Evolutionary conservation across 92 coral and sea anemone species (phyloP), one percentile per base, ranked within the genome.

Genomic region (Galaxea fascicularis): DNA sequence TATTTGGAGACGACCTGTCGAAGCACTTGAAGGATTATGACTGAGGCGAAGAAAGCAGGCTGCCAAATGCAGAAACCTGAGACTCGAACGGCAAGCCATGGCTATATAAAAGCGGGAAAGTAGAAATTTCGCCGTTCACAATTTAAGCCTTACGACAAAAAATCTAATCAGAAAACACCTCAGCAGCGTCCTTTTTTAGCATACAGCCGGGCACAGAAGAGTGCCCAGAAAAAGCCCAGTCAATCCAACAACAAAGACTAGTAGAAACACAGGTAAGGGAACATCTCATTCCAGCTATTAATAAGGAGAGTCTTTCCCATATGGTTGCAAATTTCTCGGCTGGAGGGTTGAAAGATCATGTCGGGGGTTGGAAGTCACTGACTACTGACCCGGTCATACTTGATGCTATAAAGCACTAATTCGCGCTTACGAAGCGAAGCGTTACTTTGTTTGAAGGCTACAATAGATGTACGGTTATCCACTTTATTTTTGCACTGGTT

Each of bases 371-470:
- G 88, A 75, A 75, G 46, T 45, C 84, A 75, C 22, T 82, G 58
- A 88, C 88, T 74, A 88, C 77, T 88, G 88, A 88, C 64, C 77
- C 91, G 13, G 60, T 49, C 65, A 68, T 88, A 5, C 60, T 88
- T 13, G 89, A 84, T 88, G 92, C 89, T 41, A 58, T 83, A 51
- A 35, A 88, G 84, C 89, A 83, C n/a, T n/a, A n/a, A n/a, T n/a
- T n/a, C n/a, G n/a, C n/a, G n/a, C n/a, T n/a, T n/a, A n/a, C n/a
- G n/a, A n/a, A n/a, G n/a, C n/a, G n/a, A n/a, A n/a, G n/a, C n/a
- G n/a, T n/a, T n/a, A n/a, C n/a, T n/a, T n/a, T n/a, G n/a, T n/a
- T n/a, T n/a, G n/a, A n/a, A n/a, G n/a, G n/a, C n/a, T n/a, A n/a
- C n/a, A n/a, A n/a, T n/a, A n/a, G n/a, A n/a, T n/a, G n/a, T n/a